phyloP scores from a whole-genome alignment of 2,797 vertebrate genomes.

The Poeciliopsis presidionis region DNA sequence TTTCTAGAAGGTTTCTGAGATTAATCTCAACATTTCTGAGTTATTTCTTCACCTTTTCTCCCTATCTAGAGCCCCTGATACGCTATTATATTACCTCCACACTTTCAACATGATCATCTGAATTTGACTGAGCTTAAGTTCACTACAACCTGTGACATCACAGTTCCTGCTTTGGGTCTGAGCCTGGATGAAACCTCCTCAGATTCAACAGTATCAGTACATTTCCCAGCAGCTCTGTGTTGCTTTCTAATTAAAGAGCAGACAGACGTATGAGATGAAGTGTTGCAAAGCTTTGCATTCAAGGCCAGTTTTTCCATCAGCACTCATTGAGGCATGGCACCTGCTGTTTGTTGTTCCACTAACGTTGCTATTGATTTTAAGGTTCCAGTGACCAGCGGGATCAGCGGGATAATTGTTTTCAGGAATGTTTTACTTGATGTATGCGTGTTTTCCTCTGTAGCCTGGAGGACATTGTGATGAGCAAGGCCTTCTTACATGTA shows the following conservation, averaged over 20 bases:
- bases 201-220: slow-evolving; percentile 17
- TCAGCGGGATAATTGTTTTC: slow-evolving; percentile 77
- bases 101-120: slow-evolving; percentile 50
- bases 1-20: no score
- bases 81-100: background rate
- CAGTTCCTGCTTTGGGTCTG: slow-evolving; percentile 48
- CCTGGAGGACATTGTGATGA: slow-evolving; percentile 72
- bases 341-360: slow-evolving; percentile 62
- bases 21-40: no score
- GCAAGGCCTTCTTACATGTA: slow-evolving; percentile 74
- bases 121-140: slow-evolving; percentile 48
- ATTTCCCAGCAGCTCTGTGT: slow-evolving; percentile 17
- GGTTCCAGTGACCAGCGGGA: slow-evolving; percentile 73
- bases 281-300: slow-evolving; percentile 11
- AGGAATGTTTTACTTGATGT: slow-evolving; percentile 76
- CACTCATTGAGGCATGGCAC: slow-evolving; percentile 18
- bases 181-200: slow-evolving; percentile 37
- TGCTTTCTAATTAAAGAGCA: slow-evolving; percentile 29
- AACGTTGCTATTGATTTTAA: slow-evolving; percentile 75
- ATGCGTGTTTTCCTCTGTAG: slow-evolving; percentile 74
- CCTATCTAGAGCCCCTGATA: no score
- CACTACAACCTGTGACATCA: slow-evolving; percentile 51
- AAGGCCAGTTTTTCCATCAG: slow-evolving; percentile 27
- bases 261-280: slow-evolving; percentile 22
- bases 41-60: no score